Conservation (phyloP, 2,888 invertebrate species). For the Chydorus sphaericus region DNA sequence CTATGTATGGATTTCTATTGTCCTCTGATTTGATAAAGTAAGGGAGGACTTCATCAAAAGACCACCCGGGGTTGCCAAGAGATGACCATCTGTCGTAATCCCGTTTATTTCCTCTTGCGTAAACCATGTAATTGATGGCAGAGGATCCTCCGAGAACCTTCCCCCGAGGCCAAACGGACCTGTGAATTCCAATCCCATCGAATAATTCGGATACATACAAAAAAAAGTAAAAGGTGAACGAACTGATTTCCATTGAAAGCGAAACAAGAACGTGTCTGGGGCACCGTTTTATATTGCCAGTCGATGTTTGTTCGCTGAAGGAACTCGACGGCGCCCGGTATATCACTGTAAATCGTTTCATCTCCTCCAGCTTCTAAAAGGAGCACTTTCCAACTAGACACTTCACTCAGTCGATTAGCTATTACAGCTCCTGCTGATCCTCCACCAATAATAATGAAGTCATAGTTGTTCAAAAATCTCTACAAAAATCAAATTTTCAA, state of each 20-base stretch:
- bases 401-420: slow-evolving; percentile 58
- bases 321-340: slow-evolving; percentile 53
- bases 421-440: slow-evolving; percentile 73
- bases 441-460: slow-evolving; percentile 66
- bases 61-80: slow-evolving; percentile 74
- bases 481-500: neutral
- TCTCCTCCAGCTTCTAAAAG: slow-evolving; percentile 65
- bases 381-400: slow-evolving; percentile 43
- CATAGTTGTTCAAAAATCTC: slow-evolving; percentile 35
- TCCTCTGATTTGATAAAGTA: slow-evolving; percentile 76
- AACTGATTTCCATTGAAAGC: slow-evolving; percentile 9
- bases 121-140: slow-evolving; percentile 84
- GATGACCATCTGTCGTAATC: slow-evolving; percentile 79
- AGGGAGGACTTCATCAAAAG: slow-evolving; percentile 48
- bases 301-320: slow-evolving; percentile 59
- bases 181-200: neutral
- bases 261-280: slow-evolving; percentile 33
- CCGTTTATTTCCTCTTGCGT: slow-evolving; percentile 68
- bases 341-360: slow-evolving; percentile 52
- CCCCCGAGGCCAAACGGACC: slow-evolving; percentile 36
- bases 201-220: too few species aligned
- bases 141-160: slow-evolving; percentile 75
- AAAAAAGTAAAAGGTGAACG: too few species aligned
- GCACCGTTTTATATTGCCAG: slow-evolving; percentile 67
- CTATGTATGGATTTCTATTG: slow-evolving; percentile 75